Evolutionary conservation across 1,140 invertebrate genomes (phyloP), one percentile per base, ranked within the genome.

Genomic region (Lutraria rhynchaena): DNA sequence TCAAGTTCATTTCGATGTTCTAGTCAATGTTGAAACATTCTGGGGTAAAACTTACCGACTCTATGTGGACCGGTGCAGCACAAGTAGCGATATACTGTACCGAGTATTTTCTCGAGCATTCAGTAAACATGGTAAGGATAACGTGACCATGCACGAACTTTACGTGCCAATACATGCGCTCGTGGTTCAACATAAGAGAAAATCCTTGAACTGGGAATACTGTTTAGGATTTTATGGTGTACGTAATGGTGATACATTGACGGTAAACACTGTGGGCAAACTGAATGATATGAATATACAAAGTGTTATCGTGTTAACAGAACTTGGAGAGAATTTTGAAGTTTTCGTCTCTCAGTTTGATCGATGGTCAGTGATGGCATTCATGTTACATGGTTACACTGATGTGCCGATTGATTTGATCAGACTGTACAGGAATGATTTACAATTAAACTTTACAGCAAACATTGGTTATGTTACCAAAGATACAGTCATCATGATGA

Each of bases 11-110:
- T 86, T 87, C 78, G 86, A 88, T 55, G 61, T 88, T 27, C 55
- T 86, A n/a, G 81, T 90, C n/a, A 87, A 88, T 77, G 85, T 90
- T 19, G 83, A 89, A 58, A 90, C 88, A 35, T 90, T 90, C 75
- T 90, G 89, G 89, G 88, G 88, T 11, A 87, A 82, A 22, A 84
- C 83, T 0, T 90, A 90, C 65, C 76, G 88, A 31, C 75, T 90
- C 33, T 89, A 87, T 58, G 81, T 89, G 0, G 89, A 90, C 55
- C 83, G 86, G 0, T 90, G 88, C 37, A 87, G 85, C 51, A 90
- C 88, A 19, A 83, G 86, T 0, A 85, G 81, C 29, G 85, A 86
- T 27, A 80, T 90, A 19, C 85, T 90, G 41, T 84, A 85, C 58
- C 75, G 69, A 15, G 81, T 88, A 15, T 84, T 90, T 17, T 76